These are phyloP conservation scores for Pterocles gutturalis DNA, from an alignment of 2,113 vertebrate species.

Conservation along the genomic window DNA sequence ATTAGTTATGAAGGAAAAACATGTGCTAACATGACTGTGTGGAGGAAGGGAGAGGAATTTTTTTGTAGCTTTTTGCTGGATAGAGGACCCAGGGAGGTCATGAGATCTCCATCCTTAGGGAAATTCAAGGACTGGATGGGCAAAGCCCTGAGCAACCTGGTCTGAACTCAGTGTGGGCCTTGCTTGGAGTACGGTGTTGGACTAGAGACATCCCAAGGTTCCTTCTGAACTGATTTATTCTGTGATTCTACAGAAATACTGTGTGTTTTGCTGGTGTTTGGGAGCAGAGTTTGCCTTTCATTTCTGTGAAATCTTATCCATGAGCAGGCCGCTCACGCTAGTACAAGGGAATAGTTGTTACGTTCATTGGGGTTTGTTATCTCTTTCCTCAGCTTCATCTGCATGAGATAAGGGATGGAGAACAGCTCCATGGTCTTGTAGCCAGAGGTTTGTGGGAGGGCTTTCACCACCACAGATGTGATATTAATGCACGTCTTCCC, in stretches of 20 bases:
- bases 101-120: not conserved
- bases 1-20: not conserved
- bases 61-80: not conserved
- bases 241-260: fast-evolving
- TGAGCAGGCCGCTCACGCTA: fast-evolving
- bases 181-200: not conserved
- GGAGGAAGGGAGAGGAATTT: not conserved
- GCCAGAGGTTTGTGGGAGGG: not conserved
- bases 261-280: not conserved
- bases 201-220: not conserved
- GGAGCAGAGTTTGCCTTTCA: not conserved
- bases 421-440: not conserved
- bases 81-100: not conserved
- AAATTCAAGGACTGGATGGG: not conserved
- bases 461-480: not conserved
- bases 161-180: not conserved
- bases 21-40: not conserved
- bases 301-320: not conserved
- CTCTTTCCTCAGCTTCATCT: not conserved
- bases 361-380: not conserved
- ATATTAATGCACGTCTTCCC: fast-evolving
- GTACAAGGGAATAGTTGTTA: not conserved
- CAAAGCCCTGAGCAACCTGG: not conserved
- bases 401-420: not conserved
- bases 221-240: not conserved